A percentile compares a stretch with the other conserved stretches of the same genome.
Conservation (phyloP, 2,113 vertebrate genomes). For the Muntiacus reevesi region DNA sequence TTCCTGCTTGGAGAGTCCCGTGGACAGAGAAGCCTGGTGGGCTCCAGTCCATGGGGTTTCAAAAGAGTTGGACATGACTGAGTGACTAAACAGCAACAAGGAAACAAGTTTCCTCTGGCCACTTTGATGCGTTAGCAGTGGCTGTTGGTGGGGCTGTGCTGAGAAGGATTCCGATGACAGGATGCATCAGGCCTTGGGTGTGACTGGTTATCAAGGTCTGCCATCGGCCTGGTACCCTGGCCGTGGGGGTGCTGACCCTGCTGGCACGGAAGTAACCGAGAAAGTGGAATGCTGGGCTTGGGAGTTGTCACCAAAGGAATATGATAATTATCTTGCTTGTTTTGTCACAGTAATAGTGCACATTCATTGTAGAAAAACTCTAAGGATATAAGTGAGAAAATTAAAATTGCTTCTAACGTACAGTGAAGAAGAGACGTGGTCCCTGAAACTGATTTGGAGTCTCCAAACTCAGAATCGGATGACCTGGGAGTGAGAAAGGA, state of each 20-base stretch:
- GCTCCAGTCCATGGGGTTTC: not conserved
- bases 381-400: not conserved
- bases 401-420: not conserved
- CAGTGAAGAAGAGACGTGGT: not conserved
- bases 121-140: not conserved
- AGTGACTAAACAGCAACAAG: not conserved
- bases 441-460: not conserved
- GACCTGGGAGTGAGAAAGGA: not conserved
- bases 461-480: not conserved
- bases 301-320: not conserved
- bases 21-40: not conserved
- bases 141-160: not conserved
- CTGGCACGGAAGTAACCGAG: not conserved
- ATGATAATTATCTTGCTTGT: not conserved
- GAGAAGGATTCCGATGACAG: not conserved
- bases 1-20: not conserved
- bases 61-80: not conserved
- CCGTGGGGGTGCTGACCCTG: not conserved
- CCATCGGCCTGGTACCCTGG: not conserved
- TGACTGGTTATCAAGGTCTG: not conserved
- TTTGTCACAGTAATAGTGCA: not conserved
- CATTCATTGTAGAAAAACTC: not conserved
- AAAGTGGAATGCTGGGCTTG: not conserved
- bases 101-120: not conserved
- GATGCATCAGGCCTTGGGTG: not conserved